Evolutionary conservation across 2,797 vertebrate genomes (phyloP), one percentile per base, ranked within the genome.

Genomic region (Acropternis orthonyx): DNA sequence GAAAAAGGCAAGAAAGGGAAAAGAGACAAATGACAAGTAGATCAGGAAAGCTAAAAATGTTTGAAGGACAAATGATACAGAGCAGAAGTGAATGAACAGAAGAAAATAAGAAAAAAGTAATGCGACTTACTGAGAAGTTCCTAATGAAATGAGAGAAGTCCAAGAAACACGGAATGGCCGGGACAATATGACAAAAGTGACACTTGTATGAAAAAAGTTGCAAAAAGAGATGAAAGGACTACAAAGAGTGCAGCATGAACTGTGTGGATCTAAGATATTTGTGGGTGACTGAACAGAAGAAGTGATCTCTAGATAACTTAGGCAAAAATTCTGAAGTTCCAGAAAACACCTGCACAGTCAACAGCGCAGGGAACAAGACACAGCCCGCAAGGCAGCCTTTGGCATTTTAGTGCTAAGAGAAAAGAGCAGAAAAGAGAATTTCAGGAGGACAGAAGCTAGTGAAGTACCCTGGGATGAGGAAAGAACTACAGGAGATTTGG

Each of bases 331-430:
- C 5, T 41, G 19, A 74, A 41, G 43, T 37, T 75, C 10, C 8
- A 87, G 83, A 56, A 92, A 65, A 65, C 7, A 6, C 4, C 10
- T 58, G 22, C 24, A 54, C 15, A 77, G 63, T 6, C 43, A 78
- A 71, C 19, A 76, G 51, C 0, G 4, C 52, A 21, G 8, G 13
- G 16, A 34, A 65, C 0, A 0, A 51, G n/a, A 84, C 1, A 43
- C 2, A 78, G 21, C 4, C 7, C 37, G 34, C 22, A 88, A 67
- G 18, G 65, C 4, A 73, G 46, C 46, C 44, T 46, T 52, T 30
- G 24, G 19, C 22, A 66, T 23, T 76, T 73, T 9, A 54, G 32
- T 6, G 4, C 15, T 56, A 63, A 54, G 19, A 83, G 17, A 7
- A 56, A 75, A 82, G 67, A 43, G 1, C 36, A 39, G 19, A 34